phyloP scores from a whole-genome alignment of 2,797 vertebrate species.

The Centroberyx gerrardi region DNA sequence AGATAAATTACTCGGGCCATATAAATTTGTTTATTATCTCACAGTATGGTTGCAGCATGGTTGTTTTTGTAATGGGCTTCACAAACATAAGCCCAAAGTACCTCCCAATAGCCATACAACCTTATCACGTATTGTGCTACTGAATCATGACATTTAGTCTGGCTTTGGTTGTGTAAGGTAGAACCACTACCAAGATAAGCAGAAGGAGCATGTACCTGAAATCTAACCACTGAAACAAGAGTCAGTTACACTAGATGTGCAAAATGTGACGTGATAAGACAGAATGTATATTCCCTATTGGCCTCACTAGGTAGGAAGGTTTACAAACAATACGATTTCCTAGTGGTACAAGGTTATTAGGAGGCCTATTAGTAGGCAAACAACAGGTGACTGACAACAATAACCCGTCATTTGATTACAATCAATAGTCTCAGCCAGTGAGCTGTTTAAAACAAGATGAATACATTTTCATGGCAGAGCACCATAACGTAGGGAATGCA shows the following conservation, averaged over 20 bases:
- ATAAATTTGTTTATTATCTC: conserved; percentile 18
- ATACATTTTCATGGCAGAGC: neutral
- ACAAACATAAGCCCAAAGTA: conserved; percentile 37
- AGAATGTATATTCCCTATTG: neutral
- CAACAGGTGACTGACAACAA: neutral
- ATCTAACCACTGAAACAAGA: conserved; percentile 26
- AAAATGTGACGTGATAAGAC: neutral
- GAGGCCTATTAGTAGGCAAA: neutral
- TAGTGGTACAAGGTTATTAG: neutral
- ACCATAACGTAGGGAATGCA: conserved; percentile 10
- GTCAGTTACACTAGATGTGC: conserved; percentile 13
- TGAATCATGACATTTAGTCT: conserved; percentile 64
- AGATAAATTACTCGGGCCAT: conserved; percentile 15
- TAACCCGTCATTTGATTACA: neutral
- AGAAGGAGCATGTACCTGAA: conserved; percentile 25
- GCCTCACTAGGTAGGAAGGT: neutral
- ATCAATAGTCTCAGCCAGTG: neutral
- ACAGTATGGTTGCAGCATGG: neutral
- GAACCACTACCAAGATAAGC: conserved; percentile 52
- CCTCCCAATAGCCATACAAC: conserved; percentile 44
- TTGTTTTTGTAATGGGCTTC: conserved; percentile 29
- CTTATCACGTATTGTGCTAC: conserved; percentile 47
- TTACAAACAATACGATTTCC: neutral
- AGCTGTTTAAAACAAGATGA: too few relatives aligned
- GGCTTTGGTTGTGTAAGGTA: conserved; percentile 43